Percentiles rank a stretch among this genome's conserved stretches.
These are phyloP conservation scores for Drosophila virilis DNA, from an alignment of 1,140 invertebrate genomes.

Conservation along the genomic window DNA sequence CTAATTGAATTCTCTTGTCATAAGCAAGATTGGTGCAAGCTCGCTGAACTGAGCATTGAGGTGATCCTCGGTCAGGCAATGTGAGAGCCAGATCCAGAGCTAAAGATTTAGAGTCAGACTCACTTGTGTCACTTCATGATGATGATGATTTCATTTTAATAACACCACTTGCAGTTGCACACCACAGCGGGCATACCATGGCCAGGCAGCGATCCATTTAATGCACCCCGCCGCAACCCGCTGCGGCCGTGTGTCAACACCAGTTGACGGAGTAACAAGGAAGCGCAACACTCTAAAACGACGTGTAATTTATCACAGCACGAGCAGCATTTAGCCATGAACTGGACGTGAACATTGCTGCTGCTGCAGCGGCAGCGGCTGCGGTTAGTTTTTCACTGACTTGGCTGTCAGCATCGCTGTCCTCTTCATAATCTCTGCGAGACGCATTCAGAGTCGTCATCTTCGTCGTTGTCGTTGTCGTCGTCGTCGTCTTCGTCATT, in stretches of 20 bases:
- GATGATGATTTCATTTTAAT: slow-evolving; percentile 80
- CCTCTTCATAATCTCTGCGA: slow-evolving; percentile 47
- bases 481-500: slow-evolving; percentile 45
- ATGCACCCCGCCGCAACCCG: slow-evolving; percentile 33
- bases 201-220: slow-evolving; percentile 44
- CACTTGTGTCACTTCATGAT: slow-evolving; percentile 71
- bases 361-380: slow-evolving; percentile 17
- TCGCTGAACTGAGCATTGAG: slow-evolving; percentile 19
- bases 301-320: slow-evolving; percentile 78
- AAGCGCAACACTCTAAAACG: slow-evolving; percentile 76
- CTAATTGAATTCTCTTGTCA: slow-evolving; percentile 76
- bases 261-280: slow-evolving; percentile 78
- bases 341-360: slow-evolving; percentile 54
- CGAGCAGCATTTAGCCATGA: slow-evolving; percentile 78
- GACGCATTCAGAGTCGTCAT: slow-evolving; percentile 36
- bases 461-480: slow-evolving; percentile 30
- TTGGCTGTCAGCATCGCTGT: slow-evolving; percentile 42
- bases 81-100: not conserved
- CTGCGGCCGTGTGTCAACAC: slow-evolving; percentile 65
- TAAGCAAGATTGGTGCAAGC: slow-evolving; percentile 60
- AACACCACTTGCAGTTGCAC: slow-evolving; percentile 62
- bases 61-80: slow-evolving; percentile 21
- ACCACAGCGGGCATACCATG: slow-evolving; percentile 4
- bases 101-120: slow-evolving; percentile 4
- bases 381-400: slow-evolving; percentile 40